Percentiles rank a stretch among this genome's conserved stretches.
Evolutionary conservation across 2,888 invertebrate genomes (phyloP).

Genomic region (Pediacus dermestoides): DNA sequence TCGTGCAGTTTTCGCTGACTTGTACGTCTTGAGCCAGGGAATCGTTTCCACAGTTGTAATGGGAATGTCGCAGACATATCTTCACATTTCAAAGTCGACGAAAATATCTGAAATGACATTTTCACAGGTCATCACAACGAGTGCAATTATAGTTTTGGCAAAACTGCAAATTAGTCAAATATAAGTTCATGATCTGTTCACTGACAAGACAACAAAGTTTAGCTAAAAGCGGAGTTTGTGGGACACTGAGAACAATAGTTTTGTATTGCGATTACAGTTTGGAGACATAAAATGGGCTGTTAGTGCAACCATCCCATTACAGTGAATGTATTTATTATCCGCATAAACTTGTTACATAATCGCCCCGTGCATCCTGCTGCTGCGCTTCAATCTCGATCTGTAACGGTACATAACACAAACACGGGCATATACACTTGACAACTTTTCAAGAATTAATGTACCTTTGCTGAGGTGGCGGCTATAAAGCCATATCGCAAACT

Average conservation of each 20-base stretch:
- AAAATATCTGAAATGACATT: constrained; percentile 21
- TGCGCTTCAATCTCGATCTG: constrained; percentile 12
- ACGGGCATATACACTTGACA: too few relatives aligned
- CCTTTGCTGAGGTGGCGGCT: constrained; percentile 27
- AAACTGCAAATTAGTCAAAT: too few relatives aligned
- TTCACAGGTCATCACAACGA: constrained; percentile 17
- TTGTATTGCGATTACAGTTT: too few relatives aligned
- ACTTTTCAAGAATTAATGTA: constrained; percentile 33
- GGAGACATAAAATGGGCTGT: constrained; percentile 16
- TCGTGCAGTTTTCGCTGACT: constrained; percentile 20
- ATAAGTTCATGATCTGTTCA: neutral
- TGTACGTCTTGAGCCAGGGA: constrained; percentile 9
- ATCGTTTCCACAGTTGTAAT: constrained; percentile 14
- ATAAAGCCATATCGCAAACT: constrained; percentile 27
- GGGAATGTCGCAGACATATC: constrained; percentile 17
- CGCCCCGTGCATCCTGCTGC: constrained; percentile 7
- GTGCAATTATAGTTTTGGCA: constrained; percentile 13
- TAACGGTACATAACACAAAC: constrained; percentile 27
- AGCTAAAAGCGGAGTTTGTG: too few relatives aligned
- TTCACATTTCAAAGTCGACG: constrained; percentile 9
- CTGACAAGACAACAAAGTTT: too few relatives aligned
- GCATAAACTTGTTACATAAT: constrained; percentile 13
- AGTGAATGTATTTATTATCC: constrained; percentile 13
- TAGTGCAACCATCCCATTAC: constrained; percentile 18
- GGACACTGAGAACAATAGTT: too few relatives aligned